Percentiles rank a stretch among this genome's conserved stretches.
Conservation (phyloP, 2,113 vertebrate genomes). For the Heptranchias perlo region DNA sequence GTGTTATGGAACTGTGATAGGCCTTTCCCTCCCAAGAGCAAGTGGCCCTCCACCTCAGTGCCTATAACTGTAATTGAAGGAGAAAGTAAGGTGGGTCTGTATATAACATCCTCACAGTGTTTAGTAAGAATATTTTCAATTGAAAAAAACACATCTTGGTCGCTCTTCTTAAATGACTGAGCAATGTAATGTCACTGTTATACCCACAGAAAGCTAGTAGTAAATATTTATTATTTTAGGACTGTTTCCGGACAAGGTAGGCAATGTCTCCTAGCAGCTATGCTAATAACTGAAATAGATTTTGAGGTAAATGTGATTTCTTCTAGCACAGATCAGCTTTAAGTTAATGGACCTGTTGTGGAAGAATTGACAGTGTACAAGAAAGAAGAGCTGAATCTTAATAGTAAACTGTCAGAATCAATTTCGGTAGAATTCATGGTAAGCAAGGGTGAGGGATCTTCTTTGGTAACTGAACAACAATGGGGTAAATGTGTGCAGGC, state of each 20-base stretch:
- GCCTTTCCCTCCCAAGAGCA: constrained; percentile 62
- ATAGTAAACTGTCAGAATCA: not conserved
- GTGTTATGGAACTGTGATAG: constrained; percentile 70
- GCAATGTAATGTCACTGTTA: not conserved
- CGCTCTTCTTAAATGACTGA: not conserved
- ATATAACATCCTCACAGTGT: not conserved
- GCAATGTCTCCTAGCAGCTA: not conserved
- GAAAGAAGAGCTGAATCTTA: not conserved
- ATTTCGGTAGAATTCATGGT: not conserved
- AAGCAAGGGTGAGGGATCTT: not conserved
- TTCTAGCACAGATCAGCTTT: not conserved
- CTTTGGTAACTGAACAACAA: not conserved
- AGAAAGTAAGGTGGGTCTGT: constrained; percentile 59
- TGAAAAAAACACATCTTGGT: not conserved
- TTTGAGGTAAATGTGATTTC: not conserved
- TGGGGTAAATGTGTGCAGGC: not conserved
- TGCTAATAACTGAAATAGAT: not conserved
- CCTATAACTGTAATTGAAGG: constrained; percentile 65
- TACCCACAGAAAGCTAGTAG: not conserved
- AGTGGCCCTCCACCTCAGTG: constrained; percentile 68
- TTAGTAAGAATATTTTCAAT: not conserved
- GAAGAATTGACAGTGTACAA: not conserved
- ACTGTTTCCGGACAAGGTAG: not conserved
- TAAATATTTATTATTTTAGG: not conserved
- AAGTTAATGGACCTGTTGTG: not conserved